These are phyloP conservation scores for Halocynthia aurantium DNA, from an alignment of 23 tunicate genomes.

Conservation along the genomic window DNA sequence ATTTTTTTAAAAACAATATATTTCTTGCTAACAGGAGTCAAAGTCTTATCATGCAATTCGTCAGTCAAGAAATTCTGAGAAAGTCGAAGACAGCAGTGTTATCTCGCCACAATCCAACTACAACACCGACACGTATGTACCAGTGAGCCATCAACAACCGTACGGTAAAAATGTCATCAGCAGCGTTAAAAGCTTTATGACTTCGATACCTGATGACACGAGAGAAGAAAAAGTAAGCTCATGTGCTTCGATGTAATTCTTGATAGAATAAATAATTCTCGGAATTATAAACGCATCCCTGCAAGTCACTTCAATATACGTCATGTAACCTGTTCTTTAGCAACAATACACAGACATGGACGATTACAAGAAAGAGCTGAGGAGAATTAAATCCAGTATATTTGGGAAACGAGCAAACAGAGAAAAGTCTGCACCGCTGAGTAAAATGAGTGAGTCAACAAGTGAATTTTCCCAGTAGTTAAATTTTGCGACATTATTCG, in stretches of 20 bases:
- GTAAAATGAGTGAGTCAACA: conserved; percentile 10
- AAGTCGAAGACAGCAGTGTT: background rate
- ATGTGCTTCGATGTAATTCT: background rate
- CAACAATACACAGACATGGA: conserved; percentile 41
- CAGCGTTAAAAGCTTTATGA: conserved; percentile 93
- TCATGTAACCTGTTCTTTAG: conserved; percentile 8
- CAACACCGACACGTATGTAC: background rate
- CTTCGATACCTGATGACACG: conserved; percentile 66
- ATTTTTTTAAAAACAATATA: too few relatives aligned
- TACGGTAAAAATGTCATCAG: conserved; percentile 45
- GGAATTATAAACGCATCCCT: too few relatives aligned
- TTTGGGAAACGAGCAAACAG: conserved; percentile 55
- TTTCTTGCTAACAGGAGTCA: conserved; percentile 9
- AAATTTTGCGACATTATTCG: too few relatives aligned
- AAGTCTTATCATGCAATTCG: conserved; percentile 2
- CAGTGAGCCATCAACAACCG: background rate
- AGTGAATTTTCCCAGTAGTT: too few relatives aligned
- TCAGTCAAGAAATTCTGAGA: background rate
- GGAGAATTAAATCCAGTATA: conserved; percentile 76
- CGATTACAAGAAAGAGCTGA: conserved; percentile 77
- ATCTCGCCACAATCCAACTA: background rate
- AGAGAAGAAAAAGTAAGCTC: conserved; percentile 16
- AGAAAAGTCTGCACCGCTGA: conserved; percentile 33
- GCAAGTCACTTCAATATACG: background rate
- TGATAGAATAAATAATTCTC: background rate